Evolutionary conservation across 2,113 vertebrate species (phyloP).

Genomic region (Aix galericulata): DNA sequence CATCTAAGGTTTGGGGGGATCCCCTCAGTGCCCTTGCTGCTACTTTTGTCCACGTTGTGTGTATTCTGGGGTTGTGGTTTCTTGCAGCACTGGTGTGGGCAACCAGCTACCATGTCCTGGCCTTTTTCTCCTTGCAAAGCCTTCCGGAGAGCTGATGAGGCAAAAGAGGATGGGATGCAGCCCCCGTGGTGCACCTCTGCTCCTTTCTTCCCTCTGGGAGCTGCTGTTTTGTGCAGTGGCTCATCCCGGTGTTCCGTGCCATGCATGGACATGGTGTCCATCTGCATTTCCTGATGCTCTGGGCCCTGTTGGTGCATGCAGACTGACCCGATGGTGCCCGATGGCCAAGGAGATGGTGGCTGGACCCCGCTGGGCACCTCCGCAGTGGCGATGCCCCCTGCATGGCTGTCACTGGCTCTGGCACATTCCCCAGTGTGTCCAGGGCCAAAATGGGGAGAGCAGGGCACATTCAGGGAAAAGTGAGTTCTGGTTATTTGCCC

Average conservation of each 20-base stretch:
- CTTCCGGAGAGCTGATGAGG: not conserved
- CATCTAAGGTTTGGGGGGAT: fast-evolving
- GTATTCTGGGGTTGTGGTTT: fast-evolving
- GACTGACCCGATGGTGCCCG: fast-evolving
- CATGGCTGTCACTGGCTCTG: not conserved
- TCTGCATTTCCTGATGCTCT: not conserved
- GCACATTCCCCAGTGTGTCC: not conserved
- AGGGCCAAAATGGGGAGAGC: not conserved
- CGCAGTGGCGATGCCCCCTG: fast-evolving
- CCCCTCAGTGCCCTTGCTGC: fast-evolving
- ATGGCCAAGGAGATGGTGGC: not conserved
- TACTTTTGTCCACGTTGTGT: not conserved
- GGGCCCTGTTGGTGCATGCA: fast-evolving
- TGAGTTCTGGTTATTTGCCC: not conserved
- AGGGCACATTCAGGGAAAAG: not conserved
- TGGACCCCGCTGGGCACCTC: not conserved
- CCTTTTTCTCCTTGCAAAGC: not conserved
- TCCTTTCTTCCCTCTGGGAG: not conserved
- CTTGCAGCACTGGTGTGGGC: not conserved
- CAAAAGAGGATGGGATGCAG: fast-evolving
- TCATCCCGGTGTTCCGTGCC: fast-evolving
- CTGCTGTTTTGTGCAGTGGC: not conserved
- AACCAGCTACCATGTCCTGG: not conserved
- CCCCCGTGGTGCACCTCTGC: not conserved
- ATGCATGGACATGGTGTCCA: not conserved